Evolutionary conservation across 2,888 invertebrate species (phyloP), one percentile per base, ranked within the genome.

Genomic region (Deilephila porcellus): DNA sequence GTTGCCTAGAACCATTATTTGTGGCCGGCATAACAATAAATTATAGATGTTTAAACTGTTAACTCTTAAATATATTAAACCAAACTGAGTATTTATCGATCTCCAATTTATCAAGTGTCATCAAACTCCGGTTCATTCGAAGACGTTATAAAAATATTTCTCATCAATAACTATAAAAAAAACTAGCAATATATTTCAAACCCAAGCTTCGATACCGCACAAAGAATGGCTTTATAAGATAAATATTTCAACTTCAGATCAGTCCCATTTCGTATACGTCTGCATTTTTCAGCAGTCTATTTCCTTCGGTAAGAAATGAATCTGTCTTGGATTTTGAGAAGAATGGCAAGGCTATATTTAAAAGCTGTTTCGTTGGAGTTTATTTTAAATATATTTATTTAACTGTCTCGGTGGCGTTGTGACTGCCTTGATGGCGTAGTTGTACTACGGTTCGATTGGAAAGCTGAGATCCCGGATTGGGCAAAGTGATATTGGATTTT

Each of bases 251-350:
- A 56, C 19, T 56, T 56, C 56, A 56, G 56, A 56, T 56, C 56
- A 5, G n/a, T n/a, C n/a, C n/a, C 56, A 56, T 56, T 56, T 56
- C 56, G 45, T n/a, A n/a, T 56, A n/a, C n/a, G 56, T n/a, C 17
- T 56, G n/a, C n/a, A 56, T 56, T 56, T n/a, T n/a, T 56, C n/a
- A 56, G 56, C 56, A 56, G 56, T 56, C 56, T n/a, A 56, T 56
- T 56, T 56, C n/a, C 5, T 56, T 56, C n/a, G n/a, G 56, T 56
- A 56, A n/a, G 56, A n/a, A 56, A 56, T 56, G n/a, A n/a, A 56
- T 56, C 56, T 56, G 6, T 56, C n/a, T 56, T 56, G 56, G 56
- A 56, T 56, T n/a, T n/a, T 6, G 17, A n/a, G 56, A n/a, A 56
- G 56, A n/a, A 17, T n/a, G 19, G n/a, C 19, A 19, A 4, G 3